A percentile compares a stretch with the other conserved stretches of the same genome.
Evolutionary conservation across 2,113 vertebrate genomes (phyloP).

Genomic region (Triplophysa rosa): DNA sequence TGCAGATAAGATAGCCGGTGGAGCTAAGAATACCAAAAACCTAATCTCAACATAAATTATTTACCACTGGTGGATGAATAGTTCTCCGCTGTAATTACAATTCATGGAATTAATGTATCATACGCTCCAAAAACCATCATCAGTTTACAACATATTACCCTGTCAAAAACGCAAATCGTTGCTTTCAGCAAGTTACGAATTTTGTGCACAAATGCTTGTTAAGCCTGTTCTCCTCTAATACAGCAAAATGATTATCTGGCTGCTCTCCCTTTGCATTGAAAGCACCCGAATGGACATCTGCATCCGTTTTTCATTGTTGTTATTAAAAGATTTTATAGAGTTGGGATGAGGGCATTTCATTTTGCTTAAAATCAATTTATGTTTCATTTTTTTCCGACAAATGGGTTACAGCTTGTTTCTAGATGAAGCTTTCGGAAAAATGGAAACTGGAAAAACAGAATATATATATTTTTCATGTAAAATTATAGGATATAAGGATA

Average conservation of each 20-base stretch:
- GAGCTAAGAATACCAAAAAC: slow-evolving; percentile 43
- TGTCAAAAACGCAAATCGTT: slow-evolving; percentile 2
- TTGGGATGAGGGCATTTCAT: slow-evolving; percentile 40
- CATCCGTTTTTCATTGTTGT: slow-evolving; percentile 45
- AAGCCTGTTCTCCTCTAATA: slow-evolving; percentile 44
- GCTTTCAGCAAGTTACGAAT: slow-evolving; percentile 3
- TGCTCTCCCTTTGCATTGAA: slow-evolving; percentile 41
- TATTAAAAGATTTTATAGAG: slow-evolving; percentile 49
- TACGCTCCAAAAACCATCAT: slow-evolving; percentile 32
- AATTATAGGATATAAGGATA: no score
- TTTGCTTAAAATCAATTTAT: slow-evolving; percentile 45
- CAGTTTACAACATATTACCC: slow-evolving; percentile 28
- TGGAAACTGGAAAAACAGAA: no score
- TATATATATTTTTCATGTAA: no score
- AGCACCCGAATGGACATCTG: slow-evolving; percentile 39
- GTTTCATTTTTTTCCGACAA: slow-evolving; percentile 36
- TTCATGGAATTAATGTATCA: slow-evolving; percentile 39
- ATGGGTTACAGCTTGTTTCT: not conserved
- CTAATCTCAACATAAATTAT: slow-evolving; percentile 52
- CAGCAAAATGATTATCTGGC: slow-evolving; percentile 38
- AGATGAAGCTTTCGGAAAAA: not conserved
- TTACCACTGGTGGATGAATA: slow-evolving; percentile 39
- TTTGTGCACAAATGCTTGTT: slow-evolving; percentile 31
- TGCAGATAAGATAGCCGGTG: slow-evolving; percentile 34
- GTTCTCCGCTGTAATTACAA: slow-evolving; percentile 45